A percentile compares a stretch with the other conserved stretches of the same genome.
phyloP scores from a whole-genome alignment of 2,797 vertebrate species.

The Apogon hyalosoma region DNA sequence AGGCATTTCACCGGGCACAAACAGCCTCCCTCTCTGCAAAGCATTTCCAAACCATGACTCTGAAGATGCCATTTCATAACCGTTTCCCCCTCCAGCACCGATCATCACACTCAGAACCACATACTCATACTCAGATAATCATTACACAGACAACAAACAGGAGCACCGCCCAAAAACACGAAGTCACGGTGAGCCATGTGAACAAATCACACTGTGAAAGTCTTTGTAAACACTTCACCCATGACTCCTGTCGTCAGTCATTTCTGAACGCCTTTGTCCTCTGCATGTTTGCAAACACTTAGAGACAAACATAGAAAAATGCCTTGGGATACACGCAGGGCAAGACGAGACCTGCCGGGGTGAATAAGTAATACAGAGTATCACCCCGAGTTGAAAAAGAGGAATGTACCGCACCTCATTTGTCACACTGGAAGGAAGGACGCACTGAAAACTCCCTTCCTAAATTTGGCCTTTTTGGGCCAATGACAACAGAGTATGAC shows the following conservation, averaged over 20 bases:
- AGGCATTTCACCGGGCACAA: constrained; percentile 56
- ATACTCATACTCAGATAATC: constrained; percentile 18
- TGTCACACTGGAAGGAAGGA: background rate
- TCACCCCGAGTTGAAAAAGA: background rate
- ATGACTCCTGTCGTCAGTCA: background rate
- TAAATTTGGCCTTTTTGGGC: background rate
- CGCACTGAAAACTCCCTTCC: background rate
- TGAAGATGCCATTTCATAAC: constrained; percentile 62
- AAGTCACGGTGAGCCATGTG: constrained; percentile 5
- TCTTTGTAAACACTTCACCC: background rate
- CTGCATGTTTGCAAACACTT: constrained; percentile 23
- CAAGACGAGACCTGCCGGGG: constrained; percentile 23
- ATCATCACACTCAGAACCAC: constrained; percentile 3
- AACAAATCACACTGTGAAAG: constrained; percentile 15
- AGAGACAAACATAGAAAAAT: constrained; percentile 1
- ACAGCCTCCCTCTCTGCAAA: constrained; percentile 62
- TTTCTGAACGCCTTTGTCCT: constrained; percentile 20
- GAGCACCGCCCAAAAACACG: background rate
- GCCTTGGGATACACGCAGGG: constrained; percentile 2
- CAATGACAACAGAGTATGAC: background rate
- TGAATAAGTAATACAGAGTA: background rate
- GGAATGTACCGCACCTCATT: accelerated
- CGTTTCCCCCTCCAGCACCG: background rate
- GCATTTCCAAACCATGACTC: constrained; percentile 60
- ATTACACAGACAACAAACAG: constrained; percentile 29